Evolutionary conservation across 1,140 invertebrate genomes (phyloP).

Genomic region (Plutomurus gul): DNA sequence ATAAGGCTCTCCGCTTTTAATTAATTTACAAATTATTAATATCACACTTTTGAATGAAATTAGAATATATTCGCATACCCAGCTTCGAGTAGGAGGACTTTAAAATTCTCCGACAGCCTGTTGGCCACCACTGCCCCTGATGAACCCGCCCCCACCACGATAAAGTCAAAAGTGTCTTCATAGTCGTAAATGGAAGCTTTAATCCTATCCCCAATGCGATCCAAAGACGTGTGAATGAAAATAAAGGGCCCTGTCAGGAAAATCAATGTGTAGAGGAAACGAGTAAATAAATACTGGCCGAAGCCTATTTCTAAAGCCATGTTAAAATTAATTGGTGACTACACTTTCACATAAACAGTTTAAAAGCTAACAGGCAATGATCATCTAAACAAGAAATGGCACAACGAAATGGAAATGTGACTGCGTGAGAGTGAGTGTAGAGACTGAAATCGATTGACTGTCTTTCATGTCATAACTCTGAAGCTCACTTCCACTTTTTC

Average conservation of each 20-base stretch:
- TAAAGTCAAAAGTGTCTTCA: conserved; percentile 45
- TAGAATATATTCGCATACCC: too few species aligned
- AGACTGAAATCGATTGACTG: too few species aligned
- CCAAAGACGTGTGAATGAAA: background rate
- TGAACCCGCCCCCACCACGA: conserved; percentile 62
- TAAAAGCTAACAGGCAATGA: too few species aligned
- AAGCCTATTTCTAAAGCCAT: background rate
- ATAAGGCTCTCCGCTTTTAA: conserved; percentile 34
- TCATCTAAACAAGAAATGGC: too few species aligned
- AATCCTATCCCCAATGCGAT: conserved; percentile 26
- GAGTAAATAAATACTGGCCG: background rate
- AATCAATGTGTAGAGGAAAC: background rate
- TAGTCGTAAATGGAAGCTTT: conserved; percentile 20
- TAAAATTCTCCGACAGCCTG: conserved; percentile 57
- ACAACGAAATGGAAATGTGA: too few species aligned
- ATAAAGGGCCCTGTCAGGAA: background rate
- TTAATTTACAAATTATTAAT: too few species aligned
- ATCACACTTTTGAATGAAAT: too few species aligned
- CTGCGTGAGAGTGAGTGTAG: too few species aligned
- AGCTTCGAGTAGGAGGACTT: conserved; percentile 63
- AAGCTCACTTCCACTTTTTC: too few species aligned
- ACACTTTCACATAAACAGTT: too few species aligned
- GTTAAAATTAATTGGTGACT: too few species aligned
- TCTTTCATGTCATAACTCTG: too few species aligned
- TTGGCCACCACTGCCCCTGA: conserved; percentile 62